phyloP scores from a whole-genome alignment of 2,113 vertebrate genomes.

The Neodon shergylaensis region DNA sequence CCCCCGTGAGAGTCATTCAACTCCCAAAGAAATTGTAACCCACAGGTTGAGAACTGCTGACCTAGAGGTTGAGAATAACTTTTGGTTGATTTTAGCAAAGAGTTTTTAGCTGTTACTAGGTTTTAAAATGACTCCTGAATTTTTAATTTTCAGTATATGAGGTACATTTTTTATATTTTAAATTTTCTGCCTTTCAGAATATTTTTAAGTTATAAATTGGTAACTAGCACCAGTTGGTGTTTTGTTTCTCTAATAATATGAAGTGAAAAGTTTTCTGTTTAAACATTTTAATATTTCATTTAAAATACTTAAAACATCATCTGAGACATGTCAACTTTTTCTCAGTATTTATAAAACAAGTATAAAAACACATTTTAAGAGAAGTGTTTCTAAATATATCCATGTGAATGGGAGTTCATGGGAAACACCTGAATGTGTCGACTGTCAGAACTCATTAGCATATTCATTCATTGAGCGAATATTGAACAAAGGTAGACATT shows the following conservation, averaged over 20 bases:
- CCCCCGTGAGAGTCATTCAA: not conserved
- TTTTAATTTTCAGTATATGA: conserved; percentile 46
- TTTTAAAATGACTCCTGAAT: conserved; percentile 48
- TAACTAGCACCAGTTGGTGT: not conserved
- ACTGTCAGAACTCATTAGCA: not conserved
- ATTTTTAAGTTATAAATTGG: conserved; percentile 22
- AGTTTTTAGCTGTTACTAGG: not conserved
- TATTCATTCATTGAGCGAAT: conserved; percentile 26
- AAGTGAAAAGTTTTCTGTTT: conserved; percentile 29
- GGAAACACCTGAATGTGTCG: not conserved
- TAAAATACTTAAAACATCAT: conserved; percentile 43
- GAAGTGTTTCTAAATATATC: conserved; percentile 39
- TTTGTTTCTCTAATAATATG: conserved; percentile 39
- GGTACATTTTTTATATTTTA: conserved; percentile 36
- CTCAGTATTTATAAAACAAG: conserved; percentile 39
- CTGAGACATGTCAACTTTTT: conserved; percentile 40
- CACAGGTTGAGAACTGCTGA: not conserved
- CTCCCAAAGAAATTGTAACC: not conserved
- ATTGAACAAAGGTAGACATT: not conserved
- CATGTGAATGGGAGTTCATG: not conserved
- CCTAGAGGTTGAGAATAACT: not conserved
- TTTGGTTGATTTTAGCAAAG: conserved; percentile 43
- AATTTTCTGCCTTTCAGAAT: conserved; percentile 42
- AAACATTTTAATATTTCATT: conserved; percentile 34
- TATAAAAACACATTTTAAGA: not conserved